Evolutionary conservation across 2,797 vertebrate species (phyloP), one percentile per base, ranked within the genome.

Genomic region (Acrocephalus scirpaceus): DNA sequence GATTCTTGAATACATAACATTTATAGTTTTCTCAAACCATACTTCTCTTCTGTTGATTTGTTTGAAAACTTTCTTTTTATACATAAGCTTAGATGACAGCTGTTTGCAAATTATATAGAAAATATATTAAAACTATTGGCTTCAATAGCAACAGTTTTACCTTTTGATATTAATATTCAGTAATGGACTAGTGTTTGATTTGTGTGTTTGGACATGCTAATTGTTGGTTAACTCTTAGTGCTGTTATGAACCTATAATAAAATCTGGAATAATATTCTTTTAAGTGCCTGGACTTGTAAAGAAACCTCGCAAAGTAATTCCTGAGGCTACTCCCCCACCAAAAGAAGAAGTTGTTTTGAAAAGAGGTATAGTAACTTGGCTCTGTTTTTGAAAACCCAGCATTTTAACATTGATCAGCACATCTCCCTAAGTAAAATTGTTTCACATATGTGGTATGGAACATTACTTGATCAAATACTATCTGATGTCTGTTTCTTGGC

Each of bases 301-400:
- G 98, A 98, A 98, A 96, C 95, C 98, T 95, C 98, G 96, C 92
- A 98, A 93, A 98, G 93, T 97, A 95, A 97, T 98, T 97, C 98
- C 98, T 6, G 97, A 97, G 92, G 90, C 96, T 88, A 92, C 97
- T 84, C 97, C 98, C 76, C 93, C 98, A 83, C 97, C 97, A 91
- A 98, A 97, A 78, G 98, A 98, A 97, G 97, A 98, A 97, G 94
- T 98, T 91, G 96, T 98, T 97, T 97, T 98, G 95, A 98, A 98
- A 97, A 98, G 97, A 97, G 98, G 98, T 98, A 98, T 45, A 82
- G 96, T 97, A 96, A 86, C 87, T 96, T 93, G 69, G 10, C 13
- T 66, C 7, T 93, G 36, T 32, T 91, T 69, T 65, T 20, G 90
- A 76, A 75, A 79, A 4, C 1, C 2, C 40, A 25, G 4, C 7